Evolutionary conservation across 2,113 vertebrate genomes (phyloP).

Genomic region (Pristiophorus japonicus): DNA sequence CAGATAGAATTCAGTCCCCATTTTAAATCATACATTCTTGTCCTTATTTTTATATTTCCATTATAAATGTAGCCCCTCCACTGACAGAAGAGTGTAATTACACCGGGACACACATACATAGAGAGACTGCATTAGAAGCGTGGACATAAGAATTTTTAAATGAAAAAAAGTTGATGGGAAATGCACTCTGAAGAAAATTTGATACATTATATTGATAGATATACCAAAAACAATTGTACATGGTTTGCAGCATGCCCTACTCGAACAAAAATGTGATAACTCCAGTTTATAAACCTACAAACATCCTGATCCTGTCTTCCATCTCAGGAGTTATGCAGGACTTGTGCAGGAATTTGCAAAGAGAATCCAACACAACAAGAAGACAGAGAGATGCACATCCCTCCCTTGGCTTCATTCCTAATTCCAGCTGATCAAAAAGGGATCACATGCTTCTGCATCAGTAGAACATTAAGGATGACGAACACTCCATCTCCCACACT

Average conservation of each 20-base stretch:
- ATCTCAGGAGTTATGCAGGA: background rate
- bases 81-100: background rate
- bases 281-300: background rate
- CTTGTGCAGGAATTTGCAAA: no score
- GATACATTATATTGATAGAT: background rate
- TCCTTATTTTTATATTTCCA: background rate
- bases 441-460: background rate
- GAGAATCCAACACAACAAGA: no score
- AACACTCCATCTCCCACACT: background rate
- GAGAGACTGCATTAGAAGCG: background rate
- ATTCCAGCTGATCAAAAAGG: background rate
- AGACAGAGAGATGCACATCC: no score
- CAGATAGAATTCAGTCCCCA: no score
- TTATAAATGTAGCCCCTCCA: background rate
- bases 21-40: background rate
- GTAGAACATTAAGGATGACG: background rate
- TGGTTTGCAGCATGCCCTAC: background rate
- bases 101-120: background rate
- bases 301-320: background rate
- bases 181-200: background rate
- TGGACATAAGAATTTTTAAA: background rate
- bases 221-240: background rate
- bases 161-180: background rate
- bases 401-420: background rate
- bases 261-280: background rate